Conservation (phyloP, 2,113 vertebrate species). For the Cyanoliseus patagonus region DNA sequence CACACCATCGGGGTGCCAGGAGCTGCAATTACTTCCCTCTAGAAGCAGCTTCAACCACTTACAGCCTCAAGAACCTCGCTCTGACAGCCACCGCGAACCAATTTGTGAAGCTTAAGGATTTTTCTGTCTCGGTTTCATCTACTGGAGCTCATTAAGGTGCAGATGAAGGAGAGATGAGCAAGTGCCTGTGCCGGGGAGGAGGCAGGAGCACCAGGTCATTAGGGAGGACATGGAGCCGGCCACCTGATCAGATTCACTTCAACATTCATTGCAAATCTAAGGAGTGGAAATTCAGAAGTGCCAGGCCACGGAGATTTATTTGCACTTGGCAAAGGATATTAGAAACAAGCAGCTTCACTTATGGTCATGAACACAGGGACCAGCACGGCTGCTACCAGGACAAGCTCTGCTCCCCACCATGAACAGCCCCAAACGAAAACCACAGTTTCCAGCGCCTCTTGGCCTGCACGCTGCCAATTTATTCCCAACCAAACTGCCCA, state of each 20-base stretch:
- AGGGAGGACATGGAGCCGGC: background rate
- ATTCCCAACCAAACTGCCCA: background rate
- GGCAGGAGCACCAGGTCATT: background rate
- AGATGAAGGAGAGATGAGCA: background rate
- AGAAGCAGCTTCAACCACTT: background rate
- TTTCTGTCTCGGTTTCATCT: background rate
- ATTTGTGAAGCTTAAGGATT: background rate
- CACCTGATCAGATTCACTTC: background rate
- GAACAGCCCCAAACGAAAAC: background rate
- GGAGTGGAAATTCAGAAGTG: background rate
- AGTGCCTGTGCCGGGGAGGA: background rate
- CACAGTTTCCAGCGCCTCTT: background rate
- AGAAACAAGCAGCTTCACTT: background rate
- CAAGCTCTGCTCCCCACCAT: rapidly evolving
- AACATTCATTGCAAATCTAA: background rate
- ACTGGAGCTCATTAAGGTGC: background rate
- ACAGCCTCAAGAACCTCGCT: background rate
- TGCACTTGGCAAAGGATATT: background rate
- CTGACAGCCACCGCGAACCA: background rate
- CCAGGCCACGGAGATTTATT: background rate
- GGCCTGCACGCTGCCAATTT: background rate
- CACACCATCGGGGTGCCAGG: rapidly evolving
- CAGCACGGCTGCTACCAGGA: background rate
- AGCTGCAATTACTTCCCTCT: background rate
- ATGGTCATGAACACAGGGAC: background rate